phyloP scores from a whole-genome alignment of 2,888 invertebrate species.

The Cyclophora punctaria region DNA sequence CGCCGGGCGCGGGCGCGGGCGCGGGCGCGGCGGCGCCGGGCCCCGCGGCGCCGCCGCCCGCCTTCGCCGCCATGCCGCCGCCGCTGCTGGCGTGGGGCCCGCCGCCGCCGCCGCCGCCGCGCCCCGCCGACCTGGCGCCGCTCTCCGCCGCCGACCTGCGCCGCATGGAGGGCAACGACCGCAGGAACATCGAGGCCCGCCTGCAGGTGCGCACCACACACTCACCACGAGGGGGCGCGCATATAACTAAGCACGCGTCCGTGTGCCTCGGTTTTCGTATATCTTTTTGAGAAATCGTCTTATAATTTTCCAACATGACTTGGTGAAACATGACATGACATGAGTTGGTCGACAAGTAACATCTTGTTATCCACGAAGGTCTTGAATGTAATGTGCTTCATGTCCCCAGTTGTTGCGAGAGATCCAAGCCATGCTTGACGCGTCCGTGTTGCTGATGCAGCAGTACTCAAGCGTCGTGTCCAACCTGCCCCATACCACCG shows the following conservation, averaged over 20 bases:
- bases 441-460: constrained; percentile 94
- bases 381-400: no score
- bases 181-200: constrained; percentile 92
- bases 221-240: no score
- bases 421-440: constrained; percentile 92
- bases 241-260: no score
- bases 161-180: constrained; percentile 91
- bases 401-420: constrained; percentile 80
- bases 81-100: constrained; percentile 65
- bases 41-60: constrained; percentile 23
- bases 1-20: constrained; percentile 50
- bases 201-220: constrained; percentile 76
- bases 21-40: constrained; percentile 23
- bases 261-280: no score
- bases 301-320: no score
- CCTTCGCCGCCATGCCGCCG: constrained; percentile 57
- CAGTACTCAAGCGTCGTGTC: constrained; percentile 88
- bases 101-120: constrained; percentile 81
- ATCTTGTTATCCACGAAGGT: no score
- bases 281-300: no score
- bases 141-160: constrained; percentile 89
- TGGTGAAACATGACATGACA: no score
- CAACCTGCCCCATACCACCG: constrained; percentile 63
- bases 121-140: constrained; percentile 82
- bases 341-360: no score